Base-by-base conservation (phyloP, 1,140 invertebrate species). In the Drosophila funebris region DNA sequence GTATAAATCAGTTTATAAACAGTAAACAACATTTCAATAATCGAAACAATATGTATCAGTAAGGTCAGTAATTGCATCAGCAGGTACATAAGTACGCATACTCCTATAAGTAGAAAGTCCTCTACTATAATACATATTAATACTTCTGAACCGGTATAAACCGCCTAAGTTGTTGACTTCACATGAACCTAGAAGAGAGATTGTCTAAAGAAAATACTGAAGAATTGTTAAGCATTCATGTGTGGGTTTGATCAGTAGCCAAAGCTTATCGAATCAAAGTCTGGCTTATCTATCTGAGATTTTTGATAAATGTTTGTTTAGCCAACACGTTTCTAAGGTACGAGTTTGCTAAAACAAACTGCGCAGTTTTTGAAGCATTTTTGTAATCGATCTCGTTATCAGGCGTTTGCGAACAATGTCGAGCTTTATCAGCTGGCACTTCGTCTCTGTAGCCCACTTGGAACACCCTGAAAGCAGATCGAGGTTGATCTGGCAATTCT, bases 61-160 rank as follows among this genome's bases (percentile, higher is more conserved):
- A 53, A 72, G 69, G 69, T 72, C 69, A 72, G 69, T 72, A 52
- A 52, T 67, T 72, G 54, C 69, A 72, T 72, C 69, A 72, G 69
- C 62, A 58, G 62, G 36, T 66, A 50, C 36, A 20, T 29, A 39
- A 20, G 33, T 44, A 36, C 46, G 1, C 11, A 50, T 20, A 41
- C 43, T n/a, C 24, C 8, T 33, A 46, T 29, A 52, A 41, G 9
- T 18, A 54, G 37, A 50, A 5, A 60, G 16, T 33, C 13, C 16
- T 24, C 18, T 37, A 11, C 41, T 37, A 37, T 24, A 44, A 22
- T 22, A 14, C 4, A 52, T 39, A 8, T 6, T 20, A 44, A 20
- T 36, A 61, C 8, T 24, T 3, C 58, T 13, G n/a, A 72, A 44
- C 62, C 46, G 37, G 62, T 58, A 9, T 6, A 11, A 67, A 14